Percentiles rank a stretch among this genome's conserved stretches.
Conservation (phyloP, 1,140 invertebrate species). For the Lysiphlebus fabarum region DNA sequence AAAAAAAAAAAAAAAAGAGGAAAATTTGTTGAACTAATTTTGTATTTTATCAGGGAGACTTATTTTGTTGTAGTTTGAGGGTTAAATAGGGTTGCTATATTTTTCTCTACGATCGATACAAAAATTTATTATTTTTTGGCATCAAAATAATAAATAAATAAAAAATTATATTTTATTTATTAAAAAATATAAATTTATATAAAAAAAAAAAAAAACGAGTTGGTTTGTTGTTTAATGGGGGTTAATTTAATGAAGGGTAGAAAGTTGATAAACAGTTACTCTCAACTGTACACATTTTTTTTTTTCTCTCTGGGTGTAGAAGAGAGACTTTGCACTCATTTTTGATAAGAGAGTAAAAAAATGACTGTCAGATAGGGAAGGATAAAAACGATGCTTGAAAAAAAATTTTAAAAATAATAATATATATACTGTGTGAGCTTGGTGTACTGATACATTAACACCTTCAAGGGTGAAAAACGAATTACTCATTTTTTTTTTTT, state of each 20-base stretch:
- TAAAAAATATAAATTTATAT: neutral
- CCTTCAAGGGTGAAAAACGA: conserved; percentile 33
- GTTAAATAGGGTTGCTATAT: no score
- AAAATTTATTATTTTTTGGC: no score
- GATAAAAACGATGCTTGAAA: conserved; percentile 1
- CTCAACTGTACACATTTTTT: neutral
- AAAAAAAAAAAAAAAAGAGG: no score
- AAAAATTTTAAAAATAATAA: conserved; percentile 12
- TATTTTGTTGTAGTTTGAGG: no score
- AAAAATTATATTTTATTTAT: no score
- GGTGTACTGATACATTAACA: conserved; percentile 33
- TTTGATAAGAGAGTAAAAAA: conserved; percentile 9
- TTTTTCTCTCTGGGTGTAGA: neutral
- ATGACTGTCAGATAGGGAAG: conserved; percentile 2
- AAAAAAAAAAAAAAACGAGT: neutral
- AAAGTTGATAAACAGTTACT: conserved; percentile 28
- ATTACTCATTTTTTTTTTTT: conserved; percentile 28
- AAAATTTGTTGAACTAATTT: no score
- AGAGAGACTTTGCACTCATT: conserved; percentile 9
- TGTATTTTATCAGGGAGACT: no score
- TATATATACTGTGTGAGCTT: neutral
- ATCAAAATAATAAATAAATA: no score
- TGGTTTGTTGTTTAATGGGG: neutral
- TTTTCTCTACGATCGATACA: no score
- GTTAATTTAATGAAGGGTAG: neutral